A percentile compares a stretch with the other conserved stretches of the same genome.
These are phyloP conservation scores for Otocyon megalotis DNA, from an alignment of 2,113 vertebrate genomes.

Conservation along the genomic window DNA sequence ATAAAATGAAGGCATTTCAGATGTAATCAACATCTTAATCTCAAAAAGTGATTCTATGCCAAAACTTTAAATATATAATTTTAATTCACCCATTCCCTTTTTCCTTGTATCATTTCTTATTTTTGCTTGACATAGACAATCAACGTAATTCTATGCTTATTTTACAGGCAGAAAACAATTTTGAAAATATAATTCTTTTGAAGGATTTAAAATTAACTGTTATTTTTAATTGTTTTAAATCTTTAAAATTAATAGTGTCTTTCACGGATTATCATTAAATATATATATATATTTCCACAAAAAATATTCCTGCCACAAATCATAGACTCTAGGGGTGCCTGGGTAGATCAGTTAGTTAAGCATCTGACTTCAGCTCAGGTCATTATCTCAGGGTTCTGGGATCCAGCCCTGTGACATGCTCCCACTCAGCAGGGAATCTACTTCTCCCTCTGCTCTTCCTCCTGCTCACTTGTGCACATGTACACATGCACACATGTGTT, in stretches of 20 bases:
- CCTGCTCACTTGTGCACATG: neutral
- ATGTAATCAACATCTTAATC: slow-evolving; percentile 9
- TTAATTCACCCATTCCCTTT: slow-evolving; percentile 1
- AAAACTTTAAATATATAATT: slow-evolving; percentile 50
- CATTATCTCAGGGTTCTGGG: neutral
- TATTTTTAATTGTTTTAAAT: slow-evolving; percentile 48
- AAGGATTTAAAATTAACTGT: slow-evolving; percentile 29
- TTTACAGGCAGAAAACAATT: slow-evolving; percentile 4
- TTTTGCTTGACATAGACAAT: neutral
- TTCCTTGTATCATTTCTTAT: neutral
- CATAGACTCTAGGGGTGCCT: neutral
- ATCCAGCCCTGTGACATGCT: neutral
- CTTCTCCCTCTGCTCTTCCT: neutral
- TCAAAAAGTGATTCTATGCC: neutral
- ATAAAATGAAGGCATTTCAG: slow-evolving; percentile 52
- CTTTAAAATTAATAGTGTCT: slow-evolving; percentile 44
- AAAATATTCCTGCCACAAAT: slow-evolving; percentile 46
- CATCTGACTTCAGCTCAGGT: neutral
- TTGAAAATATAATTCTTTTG: slow-evolving; percentile 19
- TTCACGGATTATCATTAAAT: slow-evolving; percentile 43
- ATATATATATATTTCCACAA: neutral
- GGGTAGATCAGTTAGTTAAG: neutral
- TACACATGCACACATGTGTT: neutral
- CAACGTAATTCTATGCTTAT: neutral
- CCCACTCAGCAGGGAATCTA: neutral